A percentile compares a stretch with the other conserved stretches of the same genome.
Evolutionary conservation across 1,140 invertebrate genomes (phyloP).

Genomic region (Lepidurus couesii): DNA sequence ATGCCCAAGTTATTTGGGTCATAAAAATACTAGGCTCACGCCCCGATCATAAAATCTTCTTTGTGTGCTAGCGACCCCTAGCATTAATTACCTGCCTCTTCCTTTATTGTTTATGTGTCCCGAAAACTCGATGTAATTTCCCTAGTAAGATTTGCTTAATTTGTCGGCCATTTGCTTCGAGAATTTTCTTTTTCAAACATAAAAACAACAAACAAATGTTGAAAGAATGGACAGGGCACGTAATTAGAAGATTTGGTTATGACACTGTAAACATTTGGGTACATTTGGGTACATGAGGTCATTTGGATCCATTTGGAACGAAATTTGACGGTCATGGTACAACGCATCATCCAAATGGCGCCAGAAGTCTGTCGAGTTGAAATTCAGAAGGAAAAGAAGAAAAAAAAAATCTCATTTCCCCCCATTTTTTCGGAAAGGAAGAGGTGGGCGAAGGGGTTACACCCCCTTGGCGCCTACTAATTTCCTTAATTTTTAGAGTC

Average conservation of each 20-base stretch:
- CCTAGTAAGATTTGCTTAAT: too few species aligned
- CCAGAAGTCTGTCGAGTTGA: not conserved
- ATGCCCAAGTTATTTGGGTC: conserved; percentile 10
- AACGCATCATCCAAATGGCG: not conserved
- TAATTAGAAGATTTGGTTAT: too few species aligned
- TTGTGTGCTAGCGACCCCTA: conserved; percentile 16
- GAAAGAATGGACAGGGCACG: too few species aligned
- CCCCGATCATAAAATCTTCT: conserved; percentile 1
- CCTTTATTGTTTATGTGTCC: not conserved
- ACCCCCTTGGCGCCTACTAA: conserved; percentile 13
- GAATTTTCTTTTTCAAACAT: too few species aligned
- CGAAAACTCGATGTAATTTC: too few species aligned
- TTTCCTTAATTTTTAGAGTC: conserved; percentile 19
- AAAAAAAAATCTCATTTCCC: not conserved
- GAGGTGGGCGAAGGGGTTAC: conserved; percentile 9
- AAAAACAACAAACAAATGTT: too few species aligned
- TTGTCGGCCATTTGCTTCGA: too few species aligned
- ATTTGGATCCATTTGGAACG: too few species aligned
- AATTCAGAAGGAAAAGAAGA: not conserved
- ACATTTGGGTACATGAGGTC: too few species aligned
- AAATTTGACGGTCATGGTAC: too few species aligned
- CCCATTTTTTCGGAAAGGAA: not conserved
- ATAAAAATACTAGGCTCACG: conserved; percentile 22
- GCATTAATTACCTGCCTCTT: not conserved
- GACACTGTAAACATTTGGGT: too few species aligned